phyloP scores from a whole-genome alignment of 2,113 vertebrate genomes.

The Nothobranchius furzeri region DNA sequence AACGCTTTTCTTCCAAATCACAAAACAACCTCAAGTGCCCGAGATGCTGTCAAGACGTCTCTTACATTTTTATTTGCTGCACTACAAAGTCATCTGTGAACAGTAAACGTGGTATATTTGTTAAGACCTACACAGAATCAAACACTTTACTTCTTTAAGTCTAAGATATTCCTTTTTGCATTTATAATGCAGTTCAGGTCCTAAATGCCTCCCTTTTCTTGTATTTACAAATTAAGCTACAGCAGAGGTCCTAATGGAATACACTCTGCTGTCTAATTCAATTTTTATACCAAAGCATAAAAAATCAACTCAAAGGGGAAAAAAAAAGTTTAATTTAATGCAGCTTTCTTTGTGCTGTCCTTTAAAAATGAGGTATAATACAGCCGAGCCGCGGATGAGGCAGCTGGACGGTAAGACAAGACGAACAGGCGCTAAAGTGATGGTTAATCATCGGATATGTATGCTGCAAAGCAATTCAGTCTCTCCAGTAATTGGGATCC shows the following conservation, averaged over 20 bases:
- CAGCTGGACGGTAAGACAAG: constrained; percentile 10
- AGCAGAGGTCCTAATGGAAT: no score
- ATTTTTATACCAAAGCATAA: no score
- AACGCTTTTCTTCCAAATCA: constrained; percentile 12
- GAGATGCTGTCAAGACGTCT: neutral
- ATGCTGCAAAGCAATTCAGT: constrained; percentile 9
- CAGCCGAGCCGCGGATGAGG: neutral
- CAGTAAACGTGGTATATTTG: neutral
- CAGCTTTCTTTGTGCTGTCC: neutral
- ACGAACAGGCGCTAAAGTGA: neutral
- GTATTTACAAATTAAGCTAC: neutral
- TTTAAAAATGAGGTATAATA: neutral
- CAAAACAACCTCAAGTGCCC: constrained; percentile 22
- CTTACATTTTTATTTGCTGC: constrained; percentile 21
- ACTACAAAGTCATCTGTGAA: neutral
- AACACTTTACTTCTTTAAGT: neutral
- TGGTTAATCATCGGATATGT: constrained; percentile 17
- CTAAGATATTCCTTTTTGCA: neutral
- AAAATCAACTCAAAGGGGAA: neutral
- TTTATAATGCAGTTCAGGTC: no score
- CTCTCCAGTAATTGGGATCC: constrained; percentile 24
- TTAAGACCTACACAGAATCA: neutral
- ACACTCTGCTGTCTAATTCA: neutral
- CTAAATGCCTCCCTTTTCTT: neutral
- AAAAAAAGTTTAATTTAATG: neutral